A percentile compares a stretch with the other conserved stretches of the same genome.
Evolutionary conservation across 1,140 invertebrate species (phyloP).

Genomic region (Dufourea novaeangliae): DNA sequence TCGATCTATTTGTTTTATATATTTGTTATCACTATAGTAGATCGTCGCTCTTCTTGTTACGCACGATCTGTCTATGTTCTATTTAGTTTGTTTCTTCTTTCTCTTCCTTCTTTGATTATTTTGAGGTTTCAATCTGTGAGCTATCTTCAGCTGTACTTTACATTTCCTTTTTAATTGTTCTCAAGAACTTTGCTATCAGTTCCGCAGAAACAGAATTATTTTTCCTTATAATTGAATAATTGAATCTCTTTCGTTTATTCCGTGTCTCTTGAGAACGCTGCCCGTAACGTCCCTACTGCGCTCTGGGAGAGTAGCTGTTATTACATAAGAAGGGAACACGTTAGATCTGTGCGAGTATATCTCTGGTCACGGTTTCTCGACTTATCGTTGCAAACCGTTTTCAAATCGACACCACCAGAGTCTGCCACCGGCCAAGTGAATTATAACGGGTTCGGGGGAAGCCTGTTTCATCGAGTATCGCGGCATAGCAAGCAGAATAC

Average conservation of each 20-base stretch:
- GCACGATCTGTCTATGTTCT: too few relatives aligned
- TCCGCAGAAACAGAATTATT: too few relatives aligned
- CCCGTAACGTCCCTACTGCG: conserved; percentile 46
- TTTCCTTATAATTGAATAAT: too few relatives aligned
- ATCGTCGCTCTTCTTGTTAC: too few relatives aligned
- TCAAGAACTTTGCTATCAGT: too few relatives aligned
- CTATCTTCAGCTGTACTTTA: too few relatives aligned
- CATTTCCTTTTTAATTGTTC: too few relatives aligned
- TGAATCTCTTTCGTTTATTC: conserved; percentile 16
- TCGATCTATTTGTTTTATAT: too few relatives aligned
- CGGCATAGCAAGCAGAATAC: not conserved
- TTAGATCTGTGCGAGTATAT: conserved; percentile 30
- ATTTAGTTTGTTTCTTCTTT: too few relatives aligned
- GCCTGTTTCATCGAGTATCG: not conserved
- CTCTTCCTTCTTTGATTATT: too few relatives aligned
- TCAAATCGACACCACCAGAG: conserved; percentile 16
- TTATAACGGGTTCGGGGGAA: conserved; percentile 44
- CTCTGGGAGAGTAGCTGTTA: not conserved
- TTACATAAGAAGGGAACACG: conserved; percentile 45
- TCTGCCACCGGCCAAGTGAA: conserved; percentile 1
- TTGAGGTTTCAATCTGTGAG: too few relatives aligned
- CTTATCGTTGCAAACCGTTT: conserved; percentile 3
- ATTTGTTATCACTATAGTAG: too few relatives aligned
- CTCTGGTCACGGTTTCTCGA: conserved; percentile 39
- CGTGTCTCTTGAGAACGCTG: conserved; percentile 13